phyloP scores from a whole-genome alignment of 2,797 vertebrate genomes.

The Arrhamphus sclerolepis region DNA sequence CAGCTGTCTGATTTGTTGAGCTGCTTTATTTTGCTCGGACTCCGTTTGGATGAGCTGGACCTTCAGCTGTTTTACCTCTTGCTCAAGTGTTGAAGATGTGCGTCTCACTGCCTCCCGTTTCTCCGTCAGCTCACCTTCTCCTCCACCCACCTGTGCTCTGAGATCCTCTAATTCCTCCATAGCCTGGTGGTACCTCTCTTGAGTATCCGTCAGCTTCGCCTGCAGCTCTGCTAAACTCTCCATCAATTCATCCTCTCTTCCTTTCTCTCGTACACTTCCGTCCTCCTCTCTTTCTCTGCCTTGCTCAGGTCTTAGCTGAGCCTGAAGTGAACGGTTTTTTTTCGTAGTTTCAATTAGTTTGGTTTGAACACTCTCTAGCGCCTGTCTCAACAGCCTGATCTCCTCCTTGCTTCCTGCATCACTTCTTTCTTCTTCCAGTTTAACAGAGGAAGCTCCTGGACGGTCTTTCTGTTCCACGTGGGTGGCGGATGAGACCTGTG shows the following conservation, averaged over 20 bases:
- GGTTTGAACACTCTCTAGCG: constrained; percentile 81
- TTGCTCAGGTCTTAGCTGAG: constrained; percentile 75
- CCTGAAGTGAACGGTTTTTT: constrained; percentile 82
- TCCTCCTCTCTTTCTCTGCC: constrained; percentile 64
- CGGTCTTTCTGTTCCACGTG: constrained; percentile 52
- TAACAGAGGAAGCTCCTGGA: constrained; percentile 34
- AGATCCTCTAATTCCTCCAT: constrained; percentile 84
- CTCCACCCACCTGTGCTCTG: constrained; percentile 70
- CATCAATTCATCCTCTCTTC: constrained; percentile 74
- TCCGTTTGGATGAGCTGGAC: constrained; percentile 79
- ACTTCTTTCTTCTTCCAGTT: constrained; percentile 40
- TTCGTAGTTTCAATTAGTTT: constrained; percentile 84
- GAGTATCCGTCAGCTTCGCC: constrained; percentile 85
- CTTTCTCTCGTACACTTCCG: constrained; percentile 71
- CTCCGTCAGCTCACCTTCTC: constrained; percentile 53
- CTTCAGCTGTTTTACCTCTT: constrained; percentile 84
- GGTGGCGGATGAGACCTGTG: constrained; percentile 16
- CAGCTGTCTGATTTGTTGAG: constrained; percentile 80
- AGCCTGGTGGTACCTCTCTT: constrained; percentile 84
- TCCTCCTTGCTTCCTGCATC: constrained; percentile 72
- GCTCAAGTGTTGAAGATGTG: constrained; percentile 64
- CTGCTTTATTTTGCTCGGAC: constrained; percentile 80
- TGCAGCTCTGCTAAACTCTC: constrained; percentile 87
- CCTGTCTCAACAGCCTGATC: constrained; percentile 80
- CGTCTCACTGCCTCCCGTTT: constrained; percentile 66